Evolutionary conservation across 2,888 invertebrate species (phyloP).

Genomic region (Perizoma affinitatum): DNA sequence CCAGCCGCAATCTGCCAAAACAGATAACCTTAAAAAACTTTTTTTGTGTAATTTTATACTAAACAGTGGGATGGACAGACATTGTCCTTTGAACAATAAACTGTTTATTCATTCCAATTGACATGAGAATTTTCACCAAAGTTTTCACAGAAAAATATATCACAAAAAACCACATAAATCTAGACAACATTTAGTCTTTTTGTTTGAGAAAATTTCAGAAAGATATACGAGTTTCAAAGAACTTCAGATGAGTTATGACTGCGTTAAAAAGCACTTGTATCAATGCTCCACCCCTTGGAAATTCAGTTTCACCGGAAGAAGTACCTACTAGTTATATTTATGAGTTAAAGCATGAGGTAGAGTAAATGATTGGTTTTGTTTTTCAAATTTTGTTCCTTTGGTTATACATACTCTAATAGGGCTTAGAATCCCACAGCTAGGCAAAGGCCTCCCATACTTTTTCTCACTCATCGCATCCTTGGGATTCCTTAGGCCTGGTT

Average conservation of each 20-base stretch:
- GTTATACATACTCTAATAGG: not conserved
- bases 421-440: too few species aligned
- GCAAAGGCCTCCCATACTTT: too few species aligned
- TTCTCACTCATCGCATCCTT: too few species aligned
- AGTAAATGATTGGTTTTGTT: conserved; percentile 5
- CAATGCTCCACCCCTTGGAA: conserved; percentile 28
- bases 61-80: too few species aligned
- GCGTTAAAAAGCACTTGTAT: conserved; percentile 38
- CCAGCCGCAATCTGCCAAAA: too few species aligned
- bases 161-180: conserved; percentile 34
- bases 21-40: too few species aligned
- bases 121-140: too few species aligned
- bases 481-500: too few species aligned
- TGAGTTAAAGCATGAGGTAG: conserved; percentile 10
- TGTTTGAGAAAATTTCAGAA: conserved; percentile 34
- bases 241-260: conserved; percentile 38
- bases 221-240: conserved; percentile 39
- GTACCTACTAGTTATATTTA: conserved; percentile 26
- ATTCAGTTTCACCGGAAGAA: conserved; percentile 26
- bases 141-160: too few species aligned
- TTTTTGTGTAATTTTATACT: too few species aligned
- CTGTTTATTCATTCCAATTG: too few species aligned
- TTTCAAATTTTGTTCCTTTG: conserved; percentile 1
- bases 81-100: too few species aligned
- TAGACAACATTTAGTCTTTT: conserved; percentile 32